Percentiles rank a stretch among this genome's conserved stretches.
Conservation (phyloP, 2,888 invertebrate species). For the Escarpia spicata region DNA sequence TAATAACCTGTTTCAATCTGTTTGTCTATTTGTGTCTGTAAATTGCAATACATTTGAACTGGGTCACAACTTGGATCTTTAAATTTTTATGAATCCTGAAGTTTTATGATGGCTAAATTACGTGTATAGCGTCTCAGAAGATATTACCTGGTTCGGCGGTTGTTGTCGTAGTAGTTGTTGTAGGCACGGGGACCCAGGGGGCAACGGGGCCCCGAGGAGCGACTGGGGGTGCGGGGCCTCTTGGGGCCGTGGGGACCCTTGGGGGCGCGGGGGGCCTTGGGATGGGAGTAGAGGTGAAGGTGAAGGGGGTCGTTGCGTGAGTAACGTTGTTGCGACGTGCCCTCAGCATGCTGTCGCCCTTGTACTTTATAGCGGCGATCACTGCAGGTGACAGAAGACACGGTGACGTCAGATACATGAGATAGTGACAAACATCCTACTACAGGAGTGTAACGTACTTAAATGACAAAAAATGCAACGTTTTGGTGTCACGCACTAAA, state of each 20-base stretch:
- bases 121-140: background rate
- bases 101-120: background rate
- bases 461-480: too few species aligned
- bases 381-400: background rate
- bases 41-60: too few species aligned
- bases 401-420: background rate
- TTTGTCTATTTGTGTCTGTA: too few species aligned
- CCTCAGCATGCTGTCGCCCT: background rate
- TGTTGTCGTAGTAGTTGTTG: background rate
- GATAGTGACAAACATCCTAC: background rate
- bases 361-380: slow-evolving; percentile 8
- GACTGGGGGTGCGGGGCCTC: background rate
- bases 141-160: background rate
- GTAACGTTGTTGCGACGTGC: background rate
- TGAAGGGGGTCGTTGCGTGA: background rate
- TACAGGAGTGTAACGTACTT: too few species aligned
- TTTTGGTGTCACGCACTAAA: too few species aligned
- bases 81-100: too few species aligned
- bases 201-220: background rate
- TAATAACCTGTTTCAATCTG: too few species aligned
- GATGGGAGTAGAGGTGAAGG: background rate
- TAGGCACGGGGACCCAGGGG: background rate
- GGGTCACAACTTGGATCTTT: too few species aligned
- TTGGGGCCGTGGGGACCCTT: background rate
- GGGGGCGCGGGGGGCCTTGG: background rate